Conservation (phyloP, 2,888 invertebrate genomes). For the Lasioglossum figueresi region DNA sequence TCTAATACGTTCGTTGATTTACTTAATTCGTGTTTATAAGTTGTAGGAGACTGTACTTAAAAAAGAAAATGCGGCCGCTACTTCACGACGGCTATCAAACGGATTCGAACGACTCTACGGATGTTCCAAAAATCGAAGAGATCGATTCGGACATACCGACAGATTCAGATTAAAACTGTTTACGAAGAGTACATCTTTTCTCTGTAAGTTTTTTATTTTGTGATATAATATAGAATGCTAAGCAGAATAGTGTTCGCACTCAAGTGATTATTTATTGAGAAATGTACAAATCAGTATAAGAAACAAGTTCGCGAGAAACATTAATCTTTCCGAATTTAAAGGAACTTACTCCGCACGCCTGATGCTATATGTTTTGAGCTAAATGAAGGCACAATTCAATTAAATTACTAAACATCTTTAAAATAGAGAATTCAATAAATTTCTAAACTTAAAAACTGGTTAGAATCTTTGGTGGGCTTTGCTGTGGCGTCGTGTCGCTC, state of each 20-base stretch:
- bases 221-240: not conserved
- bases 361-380: constrained; percentile 22
- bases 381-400: constrained; percentile 59
- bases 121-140: constrained; percentile 14
- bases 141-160: constrained; percentile 22
- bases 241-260: constrained; percentile 11
- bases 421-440: constrained; percentile 69
- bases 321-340: constrained; percentile 57
- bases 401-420: constrained; percentile 65
- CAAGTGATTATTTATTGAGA: constrained; percentile 56
- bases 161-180: constrained; percentile 37
- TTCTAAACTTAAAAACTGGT: constrained; percentile 61
- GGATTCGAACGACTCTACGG: constrained; percentile 68
- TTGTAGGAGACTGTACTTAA: constrained; percentile 13
- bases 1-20: not conserved
- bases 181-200: constrained; percentile 16
- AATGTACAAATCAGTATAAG: constrained; percentile 53
- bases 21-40: not conserved
- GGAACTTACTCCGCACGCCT: constrained; percentile 37
- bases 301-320: constrained; percentile 47
- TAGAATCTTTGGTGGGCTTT: constrained; percentile 34
- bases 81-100: constrained; percentile 72
- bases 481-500: constrained; percentile 28
- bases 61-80: constrained; percentile 35
- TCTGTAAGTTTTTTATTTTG: constrained; percentile 44